Evolutionary conservation across 2,888 invertebrate species (phyloP).

Genomic region (Caenorhabditis parvicauda): DNA sequence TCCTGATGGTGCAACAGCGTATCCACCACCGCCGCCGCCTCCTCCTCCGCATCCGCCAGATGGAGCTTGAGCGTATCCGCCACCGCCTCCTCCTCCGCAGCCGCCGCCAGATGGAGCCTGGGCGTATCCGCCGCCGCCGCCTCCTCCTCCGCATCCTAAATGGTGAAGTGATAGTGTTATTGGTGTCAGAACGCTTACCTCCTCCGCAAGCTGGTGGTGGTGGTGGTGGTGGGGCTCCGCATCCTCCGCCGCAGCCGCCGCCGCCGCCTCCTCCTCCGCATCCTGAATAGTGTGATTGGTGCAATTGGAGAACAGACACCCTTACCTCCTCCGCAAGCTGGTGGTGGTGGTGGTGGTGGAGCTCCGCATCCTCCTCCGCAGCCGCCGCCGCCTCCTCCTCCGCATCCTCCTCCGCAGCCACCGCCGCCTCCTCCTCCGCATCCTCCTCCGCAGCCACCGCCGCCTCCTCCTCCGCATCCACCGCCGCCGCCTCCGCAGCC

Average conservation of each 20-base stretch:
- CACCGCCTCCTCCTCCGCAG: constrained; percentile 13
- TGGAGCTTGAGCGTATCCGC: constrained; percentile 2
- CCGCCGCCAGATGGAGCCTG: constrained; percentile 6
- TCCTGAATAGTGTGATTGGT: background rate
- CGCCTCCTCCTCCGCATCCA: constrained; percentile 14
- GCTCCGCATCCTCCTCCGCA: constrained; percentile 9
- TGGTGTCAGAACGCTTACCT: too few species aligned
- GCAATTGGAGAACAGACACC: constrained; percentile 10
- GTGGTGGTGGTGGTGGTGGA: background rate
- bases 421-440: constrained; percentile 7
- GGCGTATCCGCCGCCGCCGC: constrained; percentile 13
- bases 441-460: background rate
- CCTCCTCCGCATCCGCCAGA: background rate
- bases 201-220: constrained; percentile 9
- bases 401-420: constrained; percentile 5
- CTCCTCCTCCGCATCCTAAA: constrained; percentile 20
- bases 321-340: constrained; percentile 9
- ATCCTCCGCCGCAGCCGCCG: constrained; percentile 14
- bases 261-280: constrained; percentile 17
- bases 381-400: constrained; percentile 5
- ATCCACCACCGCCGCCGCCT: constrained; percentile 11
- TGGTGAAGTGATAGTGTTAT: too few species aligned
- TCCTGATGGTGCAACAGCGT: constrained; percentile 24
- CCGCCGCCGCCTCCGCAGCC: constrained; percentile 22
- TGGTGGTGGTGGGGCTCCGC: constrained; percentile 12